A percentile compares a stretch with the other conserved stretches of the same genome.
Evolutionary conservation across 1,140 invertebrate species (phyloP).

Genomic region (Pseudoatta argentina): DNA sequence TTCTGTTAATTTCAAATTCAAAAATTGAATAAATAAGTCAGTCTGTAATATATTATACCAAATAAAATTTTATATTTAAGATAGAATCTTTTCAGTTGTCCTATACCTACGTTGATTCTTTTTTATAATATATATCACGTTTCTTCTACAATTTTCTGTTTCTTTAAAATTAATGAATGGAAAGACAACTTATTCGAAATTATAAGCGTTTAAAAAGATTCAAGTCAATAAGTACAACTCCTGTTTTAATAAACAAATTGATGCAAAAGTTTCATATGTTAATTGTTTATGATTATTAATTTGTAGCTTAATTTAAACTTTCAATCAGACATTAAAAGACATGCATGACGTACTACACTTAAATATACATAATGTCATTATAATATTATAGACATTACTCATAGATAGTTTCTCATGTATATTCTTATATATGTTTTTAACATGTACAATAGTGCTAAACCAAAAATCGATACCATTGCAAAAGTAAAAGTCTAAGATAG

Average conservation of each 20-base stretch:
- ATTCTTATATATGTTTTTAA: neutral
- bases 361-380: neutral
- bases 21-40: neutral
- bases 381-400: neutral
- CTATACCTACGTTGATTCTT: too few species aligned
- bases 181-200: neutral
- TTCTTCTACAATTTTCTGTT: neutral
- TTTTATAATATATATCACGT: neutral
- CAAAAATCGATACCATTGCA: neutral
- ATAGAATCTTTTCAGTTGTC: neutral
- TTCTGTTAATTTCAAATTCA: neutral
- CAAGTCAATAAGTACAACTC: neutral
- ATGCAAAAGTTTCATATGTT: conserved; percentile 1
- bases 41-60: neutral
- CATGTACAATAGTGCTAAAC: neutral
- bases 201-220: neutral
- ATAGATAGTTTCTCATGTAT: neutral
- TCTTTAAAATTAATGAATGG: neutral
- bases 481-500: neutral
- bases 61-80: neutral
- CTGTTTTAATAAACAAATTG: neutral
- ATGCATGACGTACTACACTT: neutral
- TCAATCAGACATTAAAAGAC: neutral
- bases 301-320: neutral
- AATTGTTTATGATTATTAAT: neutral